Conservation (phyloP, 2,888 invertebrate genomes). For the Drosophila robusta region DNA sequence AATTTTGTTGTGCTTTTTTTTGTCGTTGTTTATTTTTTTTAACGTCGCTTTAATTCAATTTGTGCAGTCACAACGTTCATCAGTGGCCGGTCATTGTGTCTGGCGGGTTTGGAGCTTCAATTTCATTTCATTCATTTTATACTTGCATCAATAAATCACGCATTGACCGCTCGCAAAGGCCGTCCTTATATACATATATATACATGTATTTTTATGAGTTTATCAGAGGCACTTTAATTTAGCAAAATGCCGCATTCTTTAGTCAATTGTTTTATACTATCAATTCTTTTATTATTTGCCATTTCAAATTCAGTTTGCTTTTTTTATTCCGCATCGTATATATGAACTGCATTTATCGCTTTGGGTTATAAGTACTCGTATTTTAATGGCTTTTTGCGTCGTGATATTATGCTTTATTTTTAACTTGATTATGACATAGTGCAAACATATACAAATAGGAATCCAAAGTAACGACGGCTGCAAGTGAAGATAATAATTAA, state of each 20-base stretch:
- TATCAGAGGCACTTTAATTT: constrained; percentile 73
- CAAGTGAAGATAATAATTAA: constrained; percentile 45
- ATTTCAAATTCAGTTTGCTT: constrained; percentile 13
- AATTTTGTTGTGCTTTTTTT: constrained; percentile 8
- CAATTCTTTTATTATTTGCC: constrained; percentile 9
- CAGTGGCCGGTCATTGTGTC: constrained; percentile 30
- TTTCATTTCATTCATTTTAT: constrained; percentile 41
- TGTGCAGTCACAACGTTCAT: constrained; percentile 44
- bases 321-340: constrained; percentile 24
- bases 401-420: constrained; percentile 68
- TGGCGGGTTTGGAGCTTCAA: constrained; percentile 12
- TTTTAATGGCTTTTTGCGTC: constrained; percentile 29
- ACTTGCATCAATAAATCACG: constrained; percentile 70
- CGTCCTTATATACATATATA: constrained; percentile 18
- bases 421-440: constrained; percentile 67
- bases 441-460: constrained; percentile 9
- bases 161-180: constrained; percentile 54
- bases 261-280: constrained; percentile 56
- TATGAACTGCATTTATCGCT: constrained; percentile 56
- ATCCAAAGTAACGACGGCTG: constrained; percentile 23
- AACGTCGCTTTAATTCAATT: constrained; percentile 68
- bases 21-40: constrained; percentile 20
- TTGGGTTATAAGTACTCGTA: constrained; percentile 22
- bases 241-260: constrained; percentile 69
- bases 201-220: constrained; percentile 52